Conservation (phyloP, 2,888 invertebrate genomes). For the Malthinus flaveolus region DNA sequence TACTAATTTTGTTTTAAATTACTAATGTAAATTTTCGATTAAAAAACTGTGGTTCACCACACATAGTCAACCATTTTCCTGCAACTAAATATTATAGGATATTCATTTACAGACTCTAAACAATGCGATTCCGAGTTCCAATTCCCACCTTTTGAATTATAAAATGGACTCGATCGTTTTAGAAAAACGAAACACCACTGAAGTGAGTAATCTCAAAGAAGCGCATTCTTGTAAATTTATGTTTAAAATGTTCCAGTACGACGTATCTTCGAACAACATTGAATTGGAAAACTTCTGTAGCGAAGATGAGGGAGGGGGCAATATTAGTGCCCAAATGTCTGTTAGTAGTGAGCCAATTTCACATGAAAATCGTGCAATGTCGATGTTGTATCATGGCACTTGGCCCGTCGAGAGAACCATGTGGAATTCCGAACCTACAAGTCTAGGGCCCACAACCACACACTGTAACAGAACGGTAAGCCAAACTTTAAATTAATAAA, state of each 20-base stretch:
- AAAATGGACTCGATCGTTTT: constrained; percentile 48
- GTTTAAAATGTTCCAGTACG: constrained; percentile 18
- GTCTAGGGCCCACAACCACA: constrained; percentile 29
- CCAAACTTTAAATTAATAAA: background rate
- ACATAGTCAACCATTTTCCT: background rate
- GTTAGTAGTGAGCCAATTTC: constrained; percentile 49
- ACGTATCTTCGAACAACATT: constrained; percentile 16
- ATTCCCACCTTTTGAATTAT: constrained; percentile 41
- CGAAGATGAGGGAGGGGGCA: constrained; percentile 46
- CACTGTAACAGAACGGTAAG: constrained; percentile 30
- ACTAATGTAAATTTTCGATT: no score
- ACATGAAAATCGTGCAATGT: constrained; percentile 44
- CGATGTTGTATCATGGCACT: constrained; percentile 62
- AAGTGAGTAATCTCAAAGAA: constrained; percentile 8
- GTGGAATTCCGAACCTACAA: constrained; percentile 53
- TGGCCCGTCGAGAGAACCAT: constrained; percentile 62
- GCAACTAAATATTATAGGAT: background rate
- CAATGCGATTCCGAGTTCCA: constrained; percentile 20
- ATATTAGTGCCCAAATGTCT: constrained; percentile 46
- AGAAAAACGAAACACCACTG: constrained; percentile 33
- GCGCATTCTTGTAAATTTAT: no score
- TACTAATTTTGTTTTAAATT: no score
- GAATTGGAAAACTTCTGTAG: constrained; percentile 35
- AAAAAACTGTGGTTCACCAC: background rate
- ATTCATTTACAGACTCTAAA: constrained; percentile 14